Conservation (phyloP, 2,113 vertebrate genomes). For the Eira barbara region DNA sequence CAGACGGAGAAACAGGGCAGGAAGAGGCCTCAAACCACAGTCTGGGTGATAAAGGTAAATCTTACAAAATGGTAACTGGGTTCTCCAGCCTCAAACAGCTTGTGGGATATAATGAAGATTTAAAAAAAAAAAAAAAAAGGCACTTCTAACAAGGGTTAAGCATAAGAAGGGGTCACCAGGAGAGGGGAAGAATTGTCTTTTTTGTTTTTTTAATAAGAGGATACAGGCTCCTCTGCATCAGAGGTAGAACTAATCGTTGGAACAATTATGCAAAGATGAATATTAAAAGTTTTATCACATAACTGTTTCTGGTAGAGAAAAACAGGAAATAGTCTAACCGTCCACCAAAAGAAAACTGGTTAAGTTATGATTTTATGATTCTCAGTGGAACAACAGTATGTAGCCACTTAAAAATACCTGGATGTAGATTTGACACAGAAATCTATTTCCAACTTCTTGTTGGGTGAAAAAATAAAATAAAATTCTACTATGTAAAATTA, state of each 20-base stretch:
- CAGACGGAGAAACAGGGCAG: not conserved
- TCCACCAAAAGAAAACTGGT: not conserved
- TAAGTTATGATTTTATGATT: not conserved
- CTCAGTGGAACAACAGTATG: not conserved
- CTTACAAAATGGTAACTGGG: not conserved
- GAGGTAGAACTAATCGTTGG: not conserved
- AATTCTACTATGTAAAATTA: not conserved
- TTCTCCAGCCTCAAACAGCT: not conserved
- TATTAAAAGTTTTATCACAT: not conserved
- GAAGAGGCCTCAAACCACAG: not conserved
- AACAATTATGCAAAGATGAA: not conserved
- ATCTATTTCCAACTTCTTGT: not conserved
- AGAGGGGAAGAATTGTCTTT: not conserved
- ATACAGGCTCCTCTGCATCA: not conserved
- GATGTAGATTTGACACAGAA: not conserved
- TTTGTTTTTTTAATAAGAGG: not conserved
- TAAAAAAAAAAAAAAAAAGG: not conserved
- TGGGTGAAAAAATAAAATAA: not conserved
- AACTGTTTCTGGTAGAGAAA: not conserved
- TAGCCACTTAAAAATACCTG: not conserved
- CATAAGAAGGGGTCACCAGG: not conserved
- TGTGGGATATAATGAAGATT: not conserved
- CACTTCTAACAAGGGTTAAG: not conserved
- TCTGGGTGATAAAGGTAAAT: not conserved
- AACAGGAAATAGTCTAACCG: not conserved